phyloP scores from a whole-genome alignment of 2,888 invertebrate species.

The Pemphredon lugubris region DNA sequence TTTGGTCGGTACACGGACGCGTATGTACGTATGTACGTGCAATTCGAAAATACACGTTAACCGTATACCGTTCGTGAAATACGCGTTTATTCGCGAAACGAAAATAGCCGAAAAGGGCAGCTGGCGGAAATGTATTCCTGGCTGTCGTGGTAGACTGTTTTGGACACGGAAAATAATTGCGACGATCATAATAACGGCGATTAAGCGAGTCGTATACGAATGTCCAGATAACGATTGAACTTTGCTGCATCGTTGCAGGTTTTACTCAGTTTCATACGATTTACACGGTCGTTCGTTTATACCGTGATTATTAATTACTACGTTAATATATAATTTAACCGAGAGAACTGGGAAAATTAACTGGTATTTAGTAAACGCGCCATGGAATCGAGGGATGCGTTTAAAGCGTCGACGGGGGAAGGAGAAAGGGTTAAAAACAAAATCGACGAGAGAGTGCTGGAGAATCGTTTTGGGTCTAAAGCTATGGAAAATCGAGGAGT shows the following conservation, averaged over 20 bases:
- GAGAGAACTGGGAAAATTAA: no score
- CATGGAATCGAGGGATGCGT: slow-evolving; percentile 36
- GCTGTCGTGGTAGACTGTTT: neutral
- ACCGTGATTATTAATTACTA: no score
- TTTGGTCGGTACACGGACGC: slow-evolving; percentile 34
- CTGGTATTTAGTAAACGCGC: slow-evolving; percentile 42
- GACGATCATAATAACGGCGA: slow-evolving; percentile 2
- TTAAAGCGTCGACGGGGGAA: slow-evolving; percentile 20
- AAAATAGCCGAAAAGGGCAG: no score
- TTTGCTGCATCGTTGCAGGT: no score
- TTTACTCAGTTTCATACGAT: no score
- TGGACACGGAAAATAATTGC: neutral
- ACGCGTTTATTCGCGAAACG: slow-evolving; percentile 16
- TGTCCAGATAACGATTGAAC: neutral
- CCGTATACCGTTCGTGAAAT: slow-evolving; percentile 53
- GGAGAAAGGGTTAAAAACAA: slow-evolving; percentile 4
- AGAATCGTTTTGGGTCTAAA: slow-evolving; percentile 23
- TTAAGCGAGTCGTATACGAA: neutral
- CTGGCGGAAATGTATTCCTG: neutral
- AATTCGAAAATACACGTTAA: slow-evolving; percentile 67
- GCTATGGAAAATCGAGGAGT: slow-evolving; percentile 39
- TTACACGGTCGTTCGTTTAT: no score
- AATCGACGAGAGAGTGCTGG: slow-evolving; percentile 8
- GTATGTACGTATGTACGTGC: slow-evolving; percentile 43
- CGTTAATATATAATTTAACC: no score